phyloP scores from a whole-genome alignment of 2,888 invertebrate species.

The Cyaniris semiargus region DNA sequence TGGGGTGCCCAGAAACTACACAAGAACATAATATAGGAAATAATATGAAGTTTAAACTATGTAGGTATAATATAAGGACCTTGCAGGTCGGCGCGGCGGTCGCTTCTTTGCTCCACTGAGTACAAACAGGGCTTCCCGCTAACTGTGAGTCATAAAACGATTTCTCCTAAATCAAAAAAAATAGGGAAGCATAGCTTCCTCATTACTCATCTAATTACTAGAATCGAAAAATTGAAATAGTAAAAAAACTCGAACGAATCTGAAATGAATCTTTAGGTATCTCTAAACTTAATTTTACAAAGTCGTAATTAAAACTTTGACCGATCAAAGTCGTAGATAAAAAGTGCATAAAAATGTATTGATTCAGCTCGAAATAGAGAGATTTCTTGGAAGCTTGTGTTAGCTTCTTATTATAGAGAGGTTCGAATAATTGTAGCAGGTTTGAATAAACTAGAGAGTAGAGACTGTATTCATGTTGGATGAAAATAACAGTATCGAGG shows the following conservation, averaged over 20 bases:
- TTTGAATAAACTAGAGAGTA: not conserved
- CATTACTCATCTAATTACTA: not conserved
- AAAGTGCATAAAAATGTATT: too few species aligned
- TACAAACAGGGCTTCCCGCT: not conserved
- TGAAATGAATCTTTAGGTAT: too few species aligned
- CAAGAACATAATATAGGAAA: not conserved
- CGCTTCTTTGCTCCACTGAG: not conserved
- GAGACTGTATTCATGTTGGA: not conserved
- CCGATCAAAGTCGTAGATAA: too few species aligned
- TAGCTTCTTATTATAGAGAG: too few species aligned
- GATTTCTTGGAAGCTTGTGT: too few species aligned
- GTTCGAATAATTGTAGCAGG: not conserved
- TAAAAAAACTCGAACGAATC: too few species aligned
- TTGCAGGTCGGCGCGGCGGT: too few species aligned
- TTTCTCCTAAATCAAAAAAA: constrained; percentile 6
- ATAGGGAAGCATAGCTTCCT: not conserved
- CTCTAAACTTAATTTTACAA: too few species aligned
- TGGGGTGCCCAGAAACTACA: not conserved
- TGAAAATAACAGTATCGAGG: not conserved
- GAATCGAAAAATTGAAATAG: not conserved
- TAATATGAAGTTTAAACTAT: too few species aligned
- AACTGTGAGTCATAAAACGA: constrained; percentile 1
- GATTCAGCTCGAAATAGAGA: too few species aligned
- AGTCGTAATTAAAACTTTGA: too few species aligned
- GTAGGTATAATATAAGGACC: too few species aligned